Evolutionary conservation across 2,113 vertebrate species (phyloP), one percentile per base, ranked within the genome.

Genomic region (Vicugna pacos): DNA sequence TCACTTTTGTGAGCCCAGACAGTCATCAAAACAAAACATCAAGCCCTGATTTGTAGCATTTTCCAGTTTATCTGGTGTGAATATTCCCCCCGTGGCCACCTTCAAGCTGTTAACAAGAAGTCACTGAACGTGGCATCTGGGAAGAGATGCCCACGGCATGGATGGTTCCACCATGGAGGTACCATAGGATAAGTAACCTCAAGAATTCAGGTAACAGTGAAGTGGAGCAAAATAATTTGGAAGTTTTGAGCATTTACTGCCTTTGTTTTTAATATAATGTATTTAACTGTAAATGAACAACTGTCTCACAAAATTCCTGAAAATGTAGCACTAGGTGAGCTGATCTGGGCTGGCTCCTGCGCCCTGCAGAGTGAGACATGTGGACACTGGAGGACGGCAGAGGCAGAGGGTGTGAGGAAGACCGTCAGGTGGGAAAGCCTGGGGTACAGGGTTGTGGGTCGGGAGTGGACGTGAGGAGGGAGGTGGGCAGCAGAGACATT

Each of bases 321-420:
- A 46, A 30, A 12, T 69, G 38, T 35, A 67, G 26, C 17, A 30
- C 2, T 15, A 28, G 2, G 46, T 88, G 64, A 16, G 4, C 58
- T 10, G 46, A 65, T 13, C 5, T 11, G 42, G 52, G 38, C 35
- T 4, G 60, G 42, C 6, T 12, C 15, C 6, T 6, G 17, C 22
- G 0, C 20, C 0, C 6, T 20, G 20, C 32, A 2, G 4, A 38
- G 48, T 7, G 56, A 24, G 12, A 20, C 1, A 0, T 6, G 32
- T 1, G 3, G 48, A 0, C 7, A 1, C 32, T 11, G 20, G 28
- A 19, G 65, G 8, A 22, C 38, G 79, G 15, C 38, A 1, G 19
- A 48, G 52, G 17, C 50, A 32, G 13, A 6, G 6, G 62, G 11
- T 3, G 5, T 3, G 14, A 22, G 24, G 32, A 50, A 73, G 62